Conservation (phyloP, 2,113 vertebrate species). For the Malurus alboscapulatus region DNA sequence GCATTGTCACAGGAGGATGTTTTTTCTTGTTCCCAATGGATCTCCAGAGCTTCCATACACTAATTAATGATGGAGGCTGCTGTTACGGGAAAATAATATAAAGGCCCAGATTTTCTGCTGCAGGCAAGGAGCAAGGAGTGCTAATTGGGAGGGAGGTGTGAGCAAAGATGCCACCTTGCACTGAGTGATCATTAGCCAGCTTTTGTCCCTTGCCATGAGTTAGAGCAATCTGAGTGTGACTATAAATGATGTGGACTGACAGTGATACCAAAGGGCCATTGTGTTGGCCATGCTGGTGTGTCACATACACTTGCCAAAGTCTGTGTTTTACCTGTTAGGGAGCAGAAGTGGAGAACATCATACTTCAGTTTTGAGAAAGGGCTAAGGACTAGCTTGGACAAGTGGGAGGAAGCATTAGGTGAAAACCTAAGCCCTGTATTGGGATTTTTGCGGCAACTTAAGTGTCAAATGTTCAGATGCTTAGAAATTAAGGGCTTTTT, state of each 20-base stretch:
- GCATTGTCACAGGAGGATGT: conserved; percentile 1
- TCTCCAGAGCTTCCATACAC: conserved; percentile 38
- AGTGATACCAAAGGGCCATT: conserved; percentile 15
- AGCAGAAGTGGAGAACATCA: background rate
- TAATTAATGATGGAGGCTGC: conserved; percentile 61
- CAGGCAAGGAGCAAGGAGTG: conserved; percentile 60
- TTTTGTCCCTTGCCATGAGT: conserved; percentile 38
- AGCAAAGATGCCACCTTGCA: conserved; percentile 53
- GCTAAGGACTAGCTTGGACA: background rate
- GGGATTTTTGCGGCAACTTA: background rate
- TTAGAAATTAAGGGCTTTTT: background rate
- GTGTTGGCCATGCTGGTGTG: background rate
- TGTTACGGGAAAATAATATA: conserved; percentile 64
- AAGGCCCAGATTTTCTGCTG: conserved; percentile 67
- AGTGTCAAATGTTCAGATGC: background rate
- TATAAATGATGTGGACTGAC: conserved; percentile 24
- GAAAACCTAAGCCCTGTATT: background rate
- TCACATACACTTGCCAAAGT: background rate
- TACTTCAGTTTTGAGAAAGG: background rate
- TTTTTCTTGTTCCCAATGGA: conserved; percentile 24
- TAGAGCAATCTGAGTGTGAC: conserved; percentile 13
- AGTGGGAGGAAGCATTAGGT: background rate
- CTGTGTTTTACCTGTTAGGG: background rate
- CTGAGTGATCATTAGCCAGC: conserved; percentile 50
- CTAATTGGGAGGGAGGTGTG: conserved; percentile 64